These are phyloP conservation scores for Netelia virgata DNA, from an alignment of 2,888 invertebrate genomes.

Conservation along the genomic window DNA sequence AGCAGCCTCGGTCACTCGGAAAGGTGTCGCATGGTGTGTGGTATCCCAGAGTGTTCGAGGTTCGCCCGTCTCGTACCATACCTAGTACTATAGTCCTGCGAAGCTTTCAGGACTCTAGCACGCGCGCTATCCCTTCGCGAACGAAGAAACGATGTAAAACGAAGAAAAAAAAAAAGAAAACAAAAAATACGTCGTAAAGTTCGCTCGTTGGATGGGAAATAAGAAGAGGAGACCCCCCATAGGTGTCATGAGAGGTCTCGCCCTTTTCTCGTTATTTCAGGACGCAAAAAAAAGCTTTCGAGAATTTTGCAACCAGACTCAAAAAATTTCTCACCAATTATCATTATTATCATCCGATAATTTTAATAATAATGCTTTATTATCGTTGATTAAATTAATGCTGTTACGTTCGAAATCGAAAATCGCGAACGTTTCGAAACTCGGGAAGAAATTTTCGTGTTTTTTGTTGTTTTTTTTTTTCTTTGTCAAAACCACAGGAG, in stretches of 20 bases:
- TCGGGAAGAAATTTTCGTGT: neutral
- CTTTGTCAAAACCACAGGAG: conserved; percentile 1
- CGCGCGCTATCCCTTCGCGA: conserved; percentile 6
- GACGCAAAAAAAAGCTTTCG: neutral
- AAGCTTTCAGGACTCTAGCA: conserved; percentile 58
- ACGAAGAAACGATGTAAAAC: conserved; percentile 13
- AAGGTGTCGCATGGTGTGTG: conserved; percentile 85
- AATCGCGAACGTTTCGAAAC: neutral
- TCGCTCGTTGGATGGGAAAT: conserved; percentile 32
- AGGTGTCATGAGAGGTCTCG: conserved; percentile 22
- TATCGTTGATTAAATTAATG: neutral
- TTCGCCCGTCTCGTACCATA: conserved; percentile 40
- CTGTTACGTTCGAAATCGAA: too few species aligned
- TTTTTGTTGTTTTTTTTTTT: conserved; percentile 6
- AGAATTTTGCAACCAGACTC: too few species aligned
- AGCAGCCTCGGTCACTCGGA: conserved; percentile 76
- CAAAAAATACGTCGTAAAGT: conserved; percentile 49
- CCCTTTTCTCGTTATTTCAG: neutral
- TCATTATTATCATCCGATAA: neutral
- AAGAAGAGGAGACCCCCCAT: conserved; percentile 35
- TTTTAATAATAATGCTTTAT: too few species aligned
- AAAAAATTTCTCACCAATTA: neutral
- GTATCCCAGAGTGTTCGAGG: conserved; percentile 79
- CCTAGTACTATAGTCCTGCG: conserved; percentile 50
- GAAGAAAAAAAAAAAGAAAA: conserved; percentile 24